A percentile compares a stretch with the other conserved stretches of the same genome.
These are phyloP conservation scores for Drosophila subpulchrella DNA, from an alignment of 1,140 invertebrate genomes.

Conservation along the genomic window DNA sequence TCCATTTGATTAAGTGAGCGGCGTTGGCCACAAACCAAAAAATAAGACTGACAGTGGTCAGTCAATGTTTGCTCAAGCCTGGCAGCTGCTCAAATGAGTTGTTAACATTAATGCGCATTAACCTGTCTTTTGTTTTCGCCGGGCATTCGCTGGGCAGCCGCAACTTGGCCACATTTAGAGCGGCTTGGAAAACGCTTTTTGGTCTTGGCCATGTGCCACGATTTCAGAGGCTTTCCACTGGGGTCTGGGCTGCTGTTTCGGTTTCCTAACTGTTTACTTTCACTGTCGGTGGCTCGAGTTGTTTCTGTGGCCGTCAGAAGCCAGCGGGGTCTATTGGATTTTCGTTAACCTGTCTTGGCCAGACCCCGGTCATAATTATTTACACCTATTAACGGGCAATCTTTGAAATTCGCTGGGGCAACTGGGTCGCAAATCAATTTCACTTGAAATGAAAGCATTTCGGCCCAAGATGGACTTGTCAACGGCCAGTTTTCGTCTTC, in stretches of 20 bases:
- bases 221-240: conserved; percentile 67
- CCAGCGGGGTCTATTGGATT: conserved; percentile 58
- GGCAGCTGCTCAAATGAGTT: conserved; percentile 60
- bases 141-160: conserved; percentile 7
- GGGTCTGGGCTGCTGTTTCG: conserved; percentile 23
- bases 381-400: conserved; percentile 70
- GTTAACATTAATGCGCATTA: conserved; percentile 70
- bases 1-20: conserved; percentile 43
- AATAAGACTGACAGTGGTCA: conserved; percentile 42
- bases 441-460: conserved; percentile 79
- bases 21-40: conserved; percentile 1
- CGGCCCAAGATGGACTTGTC: conserved; percentile 68
- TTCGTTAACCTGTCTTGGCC: conserved; percentile 51
- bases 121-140: conserved; percentile 47
- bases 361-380: conserved; percentile 71
- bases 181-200: conserved; percentile 41
- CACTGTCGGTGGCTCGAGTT: conserved; percentile 65
- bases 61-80: conserved; percentile 53
- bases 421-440: conserved; percentile 81
- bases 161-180: conserved; percentile 18
- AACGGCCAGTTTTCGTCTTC: conserved; percentile 45
- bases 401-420: conserved; percentile 67
- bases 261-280: conserved; percentile 76
- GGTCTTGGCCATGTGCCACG: conserved; percentile 51
- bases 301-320: conserved; percentile 49